Percentiles rank a stretch among this genome's conserved stretches.
phyloP scores from a whole-genome alignment of 2,113 vertebrate genomes.

The Madoqua kirkii region DNA sequence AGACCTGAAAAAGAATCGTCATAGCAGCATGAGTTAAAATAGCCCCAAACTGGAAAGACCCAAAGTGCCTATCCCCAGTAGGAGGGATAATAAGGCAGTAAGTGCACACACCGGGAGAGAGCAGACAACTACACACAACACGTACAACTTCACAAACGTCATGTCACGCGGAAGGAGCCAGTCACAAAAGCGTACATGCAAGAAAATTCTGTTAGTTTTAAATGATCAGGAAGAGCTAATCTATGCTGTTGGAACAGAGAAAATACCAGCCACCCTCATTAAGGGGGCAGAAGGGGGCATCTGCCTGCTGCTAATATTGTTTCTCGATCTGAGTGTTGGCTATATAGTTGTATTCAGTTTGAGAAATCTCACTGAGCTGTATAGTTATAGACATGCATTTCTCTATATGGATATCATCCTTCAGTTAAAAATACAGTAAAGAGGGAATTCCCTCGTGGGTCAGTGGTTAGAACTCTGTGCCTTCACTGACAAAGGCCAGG shows the following conservation, averaged over 20 bases:
- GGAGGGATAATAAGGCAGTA: not conserved
- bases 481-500: not conserved
- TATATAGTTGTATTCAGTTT: not conserved
- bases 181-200: not conserved
- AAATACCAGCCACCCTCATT: not conserved
- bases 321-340: not conserved
- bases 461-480: not conserved
- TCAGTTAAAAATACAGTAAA: constrained; percentile 34
- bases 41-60: not conserved
- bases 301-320: not conserved
- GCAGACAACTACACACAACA: not conserved
- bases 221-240: not conserved
- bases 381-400: not conserved
- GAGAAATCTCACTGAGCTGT: not conserved
- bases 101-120: not conserved
- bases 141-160: not conserved
- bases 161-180: not conserved
- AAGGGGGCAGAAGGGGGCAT: not conserved
- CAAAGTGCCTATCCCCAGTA: not conserved
- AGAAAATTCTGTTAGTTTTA: not conserved
- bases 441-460: not conserved
- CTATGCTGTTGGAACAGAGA: not conserved
- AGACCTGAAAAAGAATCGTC: not conserved
- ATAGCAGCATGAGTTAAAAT: not conserved
- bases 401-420: not conserved